Base-by-base conservation (phyloP, 2,113 vertebrate genomes). In the Arizona elegans region DNA sequence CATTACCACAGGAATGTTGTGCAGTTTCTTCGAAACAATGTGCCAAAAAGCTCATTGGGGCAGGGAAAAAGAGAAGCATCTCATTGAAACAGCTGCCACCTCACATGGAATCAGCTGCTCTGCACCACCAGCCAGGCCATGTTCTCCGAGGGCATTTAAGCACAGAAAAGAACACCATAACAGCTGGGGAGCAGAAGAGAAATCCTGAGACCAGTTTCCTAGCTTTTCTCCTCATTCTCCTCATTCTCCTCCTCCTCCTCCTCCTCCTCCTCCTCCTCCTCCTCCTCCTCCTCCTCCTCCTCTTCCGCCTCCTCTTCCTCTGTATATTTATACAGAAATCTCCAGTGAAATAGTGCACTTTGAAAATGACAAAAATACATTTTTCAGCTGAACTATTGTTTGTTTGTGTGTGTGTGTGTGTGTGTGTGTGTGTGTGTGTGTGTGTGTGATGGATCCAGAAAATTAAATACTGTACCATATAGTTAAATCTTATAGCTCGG, bases 91-190 rank as follows among this genome's bases (percentile, higher is more conserved):
- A 89, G 75, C 17, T 29, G 53, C 8, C 29, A 33, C 26, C 47
- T 86, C 55, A 33, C 17, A 62, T 56, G 47, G n/a, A 93, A 24
- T 50, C 91, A 89, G 93, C 55, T 91, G 50, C 70, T 59, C 55
- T 54, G 26, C 52, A 92, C 75, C 33, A 47, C 91, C 91, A 92
- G 91, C 5, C 91, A 92, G 56, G 23, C 91, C 91, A 26, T 93
- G 93, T 92, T 92, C 87, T 15, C 93, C 91, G 3, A 86, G 24
- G n/a, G 50, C 1, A 50, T 12, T 56, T 54, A 89, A 75, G 70
- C n/a, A 38, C 23, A 15, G 38, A 87, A 33, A 9, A 85, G 54
- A 38, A 53, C 23, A 2, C 13, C n/a, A 8, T 19, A 59, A 70
- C 24, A 50, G 86, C 52, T 88, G 87, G 29, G 26, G 62, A 21